Conservation (phyloP, 2,797 vertebrate genomes). For the Sebastes elongatus region DNA sequence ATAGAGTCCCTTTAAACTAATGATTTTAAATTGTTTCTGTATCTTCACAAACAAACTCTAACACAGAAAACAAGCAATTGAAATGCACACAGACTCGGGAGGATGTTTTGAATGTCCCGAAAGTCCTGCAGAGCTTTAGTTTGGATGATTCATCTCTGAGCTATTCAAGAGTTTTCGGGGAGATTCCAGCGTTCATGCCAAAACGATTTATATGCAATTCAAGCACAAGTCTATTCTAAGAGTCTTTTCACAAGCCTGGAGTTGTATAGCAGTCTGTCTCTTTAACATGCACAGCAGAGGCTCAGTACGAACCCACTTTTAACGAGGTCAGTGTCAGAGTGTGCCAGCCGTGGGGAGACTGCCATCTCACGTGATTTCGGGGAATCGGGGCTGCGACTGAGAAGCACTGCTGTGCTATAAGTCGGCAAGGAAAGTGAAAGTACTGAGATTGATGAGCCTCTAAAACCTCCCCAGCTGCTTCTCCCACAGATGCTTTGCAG, state of each 20-base stretch:
- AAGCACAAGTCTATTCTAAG: background rate
- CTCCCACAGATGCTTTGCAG: background rate
- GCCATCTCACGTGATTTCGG: constrained; percentile 27
- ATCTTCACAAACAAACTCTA: background rate
- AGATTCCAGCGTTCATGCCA: background rate
- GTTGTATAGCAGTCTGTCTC: background rate
- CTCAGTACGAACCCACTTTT: rapidly evolving
- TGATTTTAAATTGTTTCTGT: background rate
- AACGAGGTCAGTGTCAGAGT: background rate
- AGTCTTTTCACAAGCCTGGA: background rate
- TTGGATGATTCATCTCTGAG: background rate
- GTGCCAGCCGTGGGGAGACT: background rate
- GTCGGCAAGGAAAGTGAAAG: background rate
- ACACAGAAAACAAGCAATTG: background rate
- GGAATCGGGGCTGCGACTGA: constrained; percentile 7
- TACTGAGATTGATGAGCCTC: background rate
- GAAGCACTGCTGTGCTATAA: background rate
- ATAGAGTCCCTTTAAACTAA: too few species aligned
- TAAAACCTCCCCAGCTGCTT: background rate
- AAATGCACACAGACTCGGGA: background rate
- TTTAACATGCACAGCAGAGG: background rate
- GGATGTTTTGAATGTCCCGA: background rate
- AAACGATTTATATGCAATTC: background rate
- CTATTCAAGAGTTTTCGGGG: background rate
- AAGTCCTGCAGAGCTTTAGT: background rate